Base-by-base conservation (phyloP, 2,888 invertebrate species). In the Perizoma flavofasciatum region DNA sequence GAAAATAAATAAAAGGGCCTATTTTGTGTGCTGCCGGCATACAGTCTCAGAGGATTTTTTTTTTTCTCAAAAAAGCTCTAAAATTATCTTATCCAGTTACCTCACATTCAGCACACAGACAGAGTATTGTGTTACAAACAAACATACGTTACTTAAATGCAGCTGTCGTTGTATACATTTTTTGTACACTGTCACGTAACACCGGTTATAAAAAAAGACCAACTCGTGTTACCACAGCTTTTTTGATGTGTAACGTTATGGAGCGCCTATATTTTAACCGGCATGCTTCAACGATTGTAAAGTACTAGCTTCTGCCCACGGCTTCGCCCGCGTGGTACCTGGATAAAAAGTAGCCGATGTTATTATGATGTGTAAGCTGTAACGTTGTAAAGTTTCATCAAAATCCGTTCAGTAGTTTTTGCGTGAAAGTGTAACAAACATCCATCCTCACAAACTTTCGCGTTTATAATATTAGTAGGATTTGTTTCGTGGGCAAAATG, bases 81-180 rank as follows among this genome's bases (percentile, higher is more conserved):
- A 9, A 33, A 32, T 7, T 35, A 43, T 43, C 62, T 56, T 67
- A 47, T 68, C 60, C 45, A 22, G 48, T 68, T 68, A 65, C 68
- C 7, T 3, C 22, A 22, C 47, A 46, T 58, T 61, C 63, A 66
- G 64, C 63, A 37, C 9, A 37, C 47, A 41, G 65, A 2, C 22
- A 4, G 6, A 37, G 37, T 65, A 58, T 70, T 41, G 57, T 59
- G 63, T 70, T 66, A 62, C 70, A 60, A 61, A 67, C 61, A 60
- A 62, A 67, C 61, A 60, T 33, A 57, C 53, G 34, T 33, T 11
- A 55, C 55, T 53, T 60, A 35, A 51, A 53, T 7, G 59, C 65
- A 64, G 66, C 62, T 67, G 39, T 55, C 9, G 11, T 44, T 63
- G 49, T 63, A 50, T 55, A 48, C 63, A 66, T 67, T 70, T 67